Conservation (phyloP, 2,888 invertebrate species). For the Pyrgus malvae region DNA sequence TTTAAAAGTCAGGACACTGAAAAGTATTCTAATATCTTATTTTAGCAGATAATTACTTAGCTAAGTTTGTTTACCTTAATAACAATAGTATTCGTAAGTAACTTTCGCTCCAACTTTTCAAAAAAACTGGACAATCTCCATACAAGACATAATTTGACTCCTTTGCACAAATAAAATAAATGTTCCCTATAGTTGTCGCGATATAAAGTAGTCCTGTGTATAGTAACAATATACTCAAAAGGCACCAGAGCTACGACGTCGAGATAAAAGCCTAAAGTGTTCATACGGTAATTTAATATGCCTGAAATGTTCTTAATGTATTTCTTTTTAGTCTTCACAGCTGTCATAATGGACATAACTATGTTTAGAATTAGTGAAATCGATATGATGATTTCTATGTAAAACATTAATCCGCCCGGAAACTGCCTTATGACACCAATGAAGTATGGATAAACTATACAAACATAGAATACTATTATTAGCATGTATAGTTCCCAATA, state of each 20-base stretch:
- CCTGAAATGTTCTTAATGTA: constrained; percentile 56
- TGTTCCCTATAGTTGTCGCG: constrained; percentile 64
- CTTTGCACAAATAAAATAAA: constrained; percentile 73
- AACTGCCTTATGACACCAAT: constrained; percentile 67
- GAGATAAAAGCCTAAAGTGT: constrained; percentile 74
- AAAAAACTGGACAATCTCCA: constrained; percentile 75
- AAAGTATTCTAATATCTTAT: too few species aligned
- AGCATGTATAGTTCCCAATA: constrained; percentile 70
- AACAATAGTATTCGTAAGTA: constrained; percentile 61
- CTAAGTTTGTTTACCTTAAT: constrained; percentile 53
- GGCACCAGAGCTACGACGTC: constrained; percentile 75
- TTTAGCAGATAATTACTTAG: not conserved
- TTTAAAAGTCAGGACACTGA: too few species aligned
- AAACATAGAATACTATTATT: constrained; percentile 61
- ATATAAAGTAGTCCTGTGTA: constrained; percentile 58
- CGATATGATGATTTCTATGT: constrained; percentile 61
- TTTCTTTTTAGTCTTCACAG: constrained; percentile 70
- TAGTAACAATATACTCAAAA: constrained; percentile 71
- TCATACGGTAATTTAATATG: constrained; percentile 67
- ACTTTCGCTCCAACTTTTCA: constrained; percentile 63
- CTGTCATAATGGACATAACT: constrained; percentile 64
- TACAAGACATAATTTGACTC: constrained; percentile 76
- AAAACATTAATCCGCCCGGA: constrained; percentile 60
- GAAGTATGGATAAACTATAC: constrained; percentile 72
- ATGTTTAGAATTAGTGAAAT: constrained; percentile 67